phyloP scores from a whole-genome alignment of 2,113 vertebrate genomes.

The Myxocyprinus asiaticus region DNA sequence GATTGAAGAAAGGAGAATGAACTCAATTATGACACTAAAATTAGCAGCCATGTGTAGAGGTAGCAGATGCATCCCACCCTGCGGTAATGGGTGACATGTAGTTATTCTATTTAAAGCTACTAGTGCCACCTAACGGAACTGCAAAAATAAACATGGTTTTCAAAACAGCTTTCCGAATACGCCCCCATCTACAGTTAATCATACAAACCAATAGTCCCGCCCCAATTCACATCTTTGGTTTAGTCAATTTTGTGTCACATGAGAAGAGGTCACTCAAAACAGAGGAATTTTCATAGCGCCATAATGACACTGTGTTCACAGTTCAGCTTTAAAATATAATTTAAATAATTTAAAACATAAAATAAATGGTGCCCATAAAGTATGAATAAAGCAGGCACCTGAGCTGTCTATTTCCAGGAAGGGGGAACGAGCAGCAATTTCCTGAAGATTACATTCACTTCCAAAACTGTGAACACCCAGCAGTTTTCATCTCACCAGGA shows the following conservation, averaged over 20 bases:
- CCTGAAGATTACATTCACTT: constrained; percentile 1
- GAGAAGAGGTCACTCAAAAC: background rate
- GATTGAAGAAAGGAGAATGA: constrained; percentile 13
- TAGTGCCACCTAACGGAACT: too few species aligned
- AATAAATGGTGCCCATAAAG: background rate
- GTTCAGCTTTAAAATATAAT: background rate
- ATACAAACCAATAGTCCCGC: too few species aligned
- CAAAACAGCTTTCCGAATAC: too few species aligned
- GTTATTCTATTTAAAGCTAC: background rate
- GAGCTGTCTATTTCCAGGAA: background rate
- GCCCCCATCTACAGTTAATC: too few species aligned
- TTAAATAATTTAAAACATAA: background rate
- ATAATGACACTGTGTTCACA: too few species aligned
- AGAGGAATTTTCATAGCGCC: too few species aligned
- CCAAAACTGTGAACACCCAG: background rate
- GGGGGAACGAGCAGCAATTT: background rate
- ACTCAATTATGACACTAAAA: background rate
- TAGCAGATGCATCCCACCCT: background rate
- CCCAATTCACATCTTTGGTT: too few species aligned
- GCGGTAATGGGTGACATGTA: constrained; percentile 8
- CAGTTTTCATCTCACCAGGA: background rate
- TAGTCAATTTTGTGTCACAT: too few species aligned
- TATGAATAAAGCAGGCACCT: background rate
- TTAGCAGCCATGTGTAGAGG: background rate
- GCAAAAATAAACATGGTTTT: too few species aligned